These are phyloP conservation scores for Ephialtes manifestator DNA, from an alignment of 2,888 invertebrate species.

Conservation along the genomic window DNA sequence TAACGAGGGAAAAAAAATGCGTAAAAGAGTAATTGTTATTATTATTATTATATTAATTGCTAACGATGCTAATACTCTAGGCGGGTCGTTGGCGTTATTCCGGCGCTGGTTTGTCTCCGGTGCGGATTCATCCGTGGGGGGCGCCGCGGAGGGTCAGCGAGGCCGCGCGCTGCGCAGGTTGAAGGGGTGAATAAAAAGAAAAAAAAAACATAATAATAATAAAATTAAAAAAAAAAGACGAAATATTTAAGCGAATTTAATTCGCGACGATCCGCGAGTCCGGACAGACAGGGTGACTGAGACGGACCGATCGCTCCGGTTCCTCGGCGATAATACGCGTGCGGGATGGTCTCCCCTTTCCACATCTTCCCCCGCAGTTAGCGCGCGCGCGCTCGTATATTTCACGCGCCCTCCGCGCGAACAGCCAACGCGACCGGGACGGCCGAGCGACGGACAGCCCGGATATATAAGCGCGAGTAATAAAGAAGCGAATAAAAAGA, in stretches of 20 bases:
- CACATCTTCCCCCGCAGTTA: slow-evolving; percentile 30
- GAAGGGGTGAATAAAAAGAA: slow-evolving; percentile 17
- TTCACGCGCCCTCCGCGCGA: background rate
- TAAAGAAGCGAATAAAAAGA: slow-evolving; percentile 49
- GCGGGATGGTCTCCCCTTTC: slow-evolving; percentile 46
- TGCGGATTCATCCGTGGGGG: slow-evolving; percentile 39
- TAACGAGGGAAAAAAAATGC: slow-evolving; percentile 74
- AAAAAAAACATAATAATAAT: slow-evolving; percentile 5
- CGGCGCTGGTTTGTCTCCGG: slow-evolving; percentile 49
- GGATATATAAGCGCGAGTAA: slow-evolving; percentile 20
- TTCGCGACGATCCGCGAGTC: slow-evolving; percentile 64
- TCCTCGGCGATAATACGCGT: slow-evolving; percentile 42
- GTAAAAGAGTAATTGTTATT: slow-evolving; percentile 77
- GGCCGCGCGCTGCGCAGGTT: background rate
- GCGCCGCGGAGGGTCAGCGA: slow-evolving; percentile 45
- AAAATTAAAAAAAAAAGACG: slow-evolving; percentile 15
- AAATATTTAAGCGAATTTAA: slow-evolving; percentile 58
- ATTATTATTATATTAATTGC: slow-evolving; percentile 78
- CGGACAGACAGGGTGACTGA: slow-evolving; percentile 72
- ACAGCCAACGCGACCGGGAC: slow-evolving; percentile 1
- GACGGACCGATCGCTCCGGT: slow-evolving; percentile 39
- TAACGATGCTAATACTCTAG: slow-evolving; percentile 78
- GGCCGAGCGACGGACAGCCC: slow-evolving; percentile 9
- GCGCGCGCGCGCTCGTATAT: background rate
- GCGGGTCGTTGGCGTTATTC: slow-evolving; percentile 78